Evolutionary conservation across 2,797 vertebrate species (phyloP).

Genomic region (Onychomys torridus): DNA sequence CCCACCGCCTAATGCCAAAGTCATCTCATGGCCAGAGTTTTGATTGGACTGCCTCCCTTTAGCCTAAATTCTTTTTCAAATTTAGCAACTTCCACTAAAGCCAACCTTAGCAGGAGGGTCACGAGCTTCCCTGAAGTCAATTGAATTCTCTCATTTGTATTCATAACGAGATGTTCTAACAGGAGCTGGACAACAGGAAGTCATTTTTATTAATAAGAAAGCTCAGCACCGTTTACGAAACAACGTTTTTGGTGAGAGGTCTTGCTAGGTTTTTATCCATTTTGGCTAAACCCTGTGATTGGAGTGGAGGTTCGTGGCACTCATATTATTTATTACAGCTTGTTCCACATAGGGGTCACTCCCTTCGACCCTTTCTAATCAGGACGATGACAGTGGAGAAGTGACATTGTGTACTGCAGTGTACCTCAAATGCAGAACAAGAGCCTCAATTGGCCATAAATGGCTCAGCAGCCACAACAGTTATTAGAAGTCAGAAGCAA

Average conservation of each 20-base stretch:
- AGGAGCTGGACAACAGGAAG: slow-evolving; percentile 51
- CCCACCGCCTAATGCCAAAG: background rate
- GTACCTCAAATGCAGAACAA: slow-evolving; percentile 66
- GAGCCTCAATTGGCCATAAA: slow-evolving; percentile 73
- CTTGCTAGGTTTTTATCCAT: slow-evolving; percentile 50
- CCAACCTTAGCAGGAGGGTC: slow-evolving; percentile 69
- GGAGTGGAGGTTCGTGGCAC: slow-evolving; percentile 59
- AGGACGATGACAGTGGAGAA: slow-evolving; percentile 67
- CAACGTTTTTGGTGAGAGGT: slow-evolving; percentile 67
- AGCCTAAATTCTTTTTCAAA: slow-evolving; percentile 67
- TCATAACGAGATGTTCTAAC: slow-evolving; percentile 68
- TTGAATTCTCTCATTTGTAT: slow-evolving; percentile 72
- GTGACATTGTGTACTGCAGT: background rate
- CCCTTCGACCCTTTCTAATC: slow-evolving; percentile 77
- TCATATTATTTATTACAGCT: slow-evolving; percentile 74
- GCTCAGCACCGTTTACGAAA: slow-evolving; percentile 47
- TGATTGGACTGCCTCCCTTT: slow-evolving; percentile 23
- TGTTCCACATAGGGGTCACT: slow-evolving; percentile 56
- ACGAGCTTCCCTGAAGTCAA: slow-evolving; percentile 76
- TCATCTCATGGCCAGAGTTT: slow-evolving; percentile 26
- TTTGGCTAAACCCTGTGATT: slow-evolving; percentile 66
- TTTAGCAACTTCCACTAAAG: slow-evolving; percentile 74
- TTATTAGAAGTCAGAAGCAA: slow-evolving; percentile 6
- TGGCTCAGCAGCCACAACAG: slow-evolving; percentile 66
- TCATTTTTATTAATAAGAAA: slow-evolving; percentile 68